These are phyloP conservation scores for Phalera bucephala DNA, from an alignment of 2,888 invertebrate genomes.

Conservation along the genomic window DNA sequence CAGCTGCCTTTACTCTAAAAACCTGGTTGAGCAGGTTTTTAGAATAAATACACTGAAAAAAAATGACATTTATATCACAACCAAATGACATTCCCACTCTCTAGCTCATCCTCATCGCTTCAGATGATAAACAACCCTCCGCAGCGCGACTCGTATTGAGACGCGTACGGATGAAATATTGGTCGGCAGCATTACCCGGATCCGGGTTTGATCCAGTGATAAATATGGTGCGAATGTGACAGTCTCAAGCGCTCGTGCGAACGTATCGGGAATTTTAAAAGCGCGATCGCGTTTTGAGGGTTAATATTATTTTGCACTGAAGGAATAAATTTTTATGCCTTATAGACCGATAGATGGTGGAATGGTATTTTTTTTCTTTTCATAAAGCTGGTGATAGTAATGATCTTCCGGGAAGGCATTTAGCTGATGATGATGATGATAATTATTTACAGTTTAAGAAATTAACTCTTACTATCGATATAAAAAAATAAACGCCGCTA, in stretches of 20 bases:
- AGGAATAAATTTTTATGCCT: not conserved
- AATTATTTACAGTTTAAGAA: too few relatives aligned
- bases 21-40: too few relatives aligned
- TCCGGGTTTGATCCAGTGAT: constrained; percentile 64
- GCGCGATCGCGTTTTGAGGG: constrained; percentile 18
- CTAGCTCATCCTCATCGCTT: not conserved
- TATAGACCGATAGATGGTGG: constrained; percentile 13
- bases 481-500: too few relatives aligned
- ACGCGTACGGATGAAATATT: constrained; percentile 66
- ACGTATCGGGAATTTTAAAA: constrained; percentile 48
- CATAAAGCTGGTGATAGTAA: too few relatives aligned
- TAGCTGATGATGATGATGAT: too few relatives aligned
- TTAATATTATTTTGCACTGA: constrained; percentile 8
- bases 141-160: constrained; percentile 56
- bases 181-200: constrained; percentile 37
- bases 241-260: constrained; percentile 30
- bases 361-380: constrained; percentile 23
- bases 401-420: too few relatives aligned
- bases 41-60: too few relatives aligned
- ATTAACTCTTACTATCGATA: too few relatives aligned
- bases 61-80: too few relatives aligned
- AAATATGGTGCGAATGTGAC: constrained; percentile 60
- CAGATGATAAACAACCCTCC: constrained; percentile 49
- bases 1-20: too few relatives aligned
- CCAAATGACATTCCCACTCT: not conserved